phyloP scores from a whole-genome alignment of 1,140 invertebrate species.

The Probaryconus sp. region DNA sequence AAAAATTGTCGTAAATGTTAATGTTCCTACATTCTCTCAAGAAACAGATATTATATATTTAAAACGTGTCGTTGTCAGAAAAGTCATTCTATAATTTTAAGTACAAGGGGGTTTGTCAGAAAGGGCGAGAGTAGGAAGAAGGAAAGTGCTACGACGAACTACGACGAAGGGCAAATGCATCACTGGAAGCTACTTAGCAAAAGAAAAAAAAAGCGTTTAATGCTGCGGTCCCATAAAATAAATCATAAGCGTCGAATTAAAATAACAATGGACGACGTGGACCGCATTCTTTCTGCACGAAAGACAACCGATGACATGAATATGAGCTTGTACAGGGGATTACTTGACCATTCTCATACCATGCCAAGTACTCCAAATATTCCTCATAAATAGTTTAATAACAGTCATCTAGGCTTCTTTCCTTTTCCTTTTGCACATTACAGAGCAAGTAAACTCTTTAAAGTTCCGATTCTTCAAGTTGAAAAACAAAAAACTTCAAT shows the following conservation, averaged over 20 bases:
- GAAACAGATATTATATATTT: constrained; percentile 55
- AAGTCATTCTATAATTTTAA: constrained; percentile 48
- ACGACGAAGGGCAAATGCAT: constrained; percentile 32
- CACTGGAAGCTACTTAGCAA: constrained; percentile 62
- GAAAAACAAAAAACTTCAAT: too few species aligned
- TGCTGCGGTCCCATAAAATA: constrained; percentile 71
- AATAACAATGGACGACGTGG: constrained; percentile 70
- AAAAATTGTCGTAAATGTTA: too few species aligned
- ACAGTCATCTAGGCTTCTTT: too few species aligned
- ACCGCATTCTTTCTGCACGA: constrained; percentile 60
- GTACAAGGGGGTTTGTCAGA: constrained; percentile 30
- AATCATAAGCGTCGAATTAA: constrained; percentile 72
- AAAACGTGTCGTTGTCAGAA: constrained; percentile 51
- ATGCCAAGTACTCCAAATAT: constrained; percentile 19
- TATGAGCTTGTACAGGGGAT: constrained; percentile 56
- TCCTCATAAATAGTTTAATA: constrained; percentile 21
- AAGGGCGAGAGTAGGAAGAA: constrained; percentile 15
- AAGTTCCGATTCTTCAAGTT: too few species aligned
- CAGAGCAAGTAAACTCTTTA: too few species aligned
- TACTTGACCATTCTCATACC: constrained; percentile 29
- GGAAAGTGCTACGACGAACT: constrained; percentile 30
- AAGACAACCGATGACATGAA: constrained; percentile 65
- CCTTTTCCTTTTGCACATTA: too few species aligned
- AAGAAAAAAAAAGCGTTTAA: constrained; percentile 66
- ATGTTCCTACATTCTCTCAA: too few species aligned